Base-by-base conservation (phyloP, 2,888 invertebrate genomes). In the Candidula unifasciata region DNA sequence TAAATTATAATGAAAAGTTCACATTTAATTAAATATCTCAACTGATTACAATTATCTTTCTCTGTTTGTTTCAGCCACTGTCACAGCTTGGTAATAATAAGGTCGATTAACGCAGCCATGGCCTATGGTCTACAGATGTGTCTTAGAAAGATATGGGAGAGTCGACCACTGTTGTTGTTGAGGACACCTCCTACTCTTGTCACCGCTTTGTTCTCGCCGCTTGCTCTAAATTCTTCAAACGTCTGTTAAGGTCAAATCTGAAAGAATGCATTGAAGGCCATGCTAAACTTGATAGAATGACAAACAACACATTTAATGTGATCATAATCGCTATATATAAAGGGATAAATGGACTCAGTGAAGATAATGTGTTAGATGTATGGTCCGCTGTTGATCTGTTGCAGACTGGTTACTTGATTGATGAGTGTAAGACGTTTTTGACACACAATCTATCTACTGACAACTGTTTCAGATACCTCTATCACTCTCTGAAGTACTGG, bases 161-260 rank as follows among this genome's bases (percentile, higher is more conserved):
- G 24, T 5, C 0, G 44, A 24, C 64, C 57, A 78, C 64, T 37
- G 78, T 78, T 30, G 33, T 57, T 35, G 78, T 78, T 18, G 78
- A 35, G 35, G 21, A 57, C 35, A 78, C 13, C 3, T 57, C 30
- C 16, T 78, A 64, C 78, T 24, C 5, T 21, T 60, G 64, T 64
- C 78, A 78, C 37, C 64, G 64, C 35, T 64, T 78, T 21, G 37
- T 80, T 52, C 80, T 80, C 21, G 30, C 52, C 10, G 69, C 69
- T 3, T 80, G 35, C 30, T 80, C 80, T 0, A 27, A 6, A n/a
- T 80, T 54, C 44, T 80, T 80, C 80, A 24, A 44, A 13, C 44
- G 37, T 24, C 68, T 80, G 16, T 80, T 66, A 27, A 69, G 30
- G 13, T 78, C 78, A n/a, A 27, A 35, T 5, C 64, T 78, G 78